Evolutionary conservation across 2,888 invertebrate genomes (phyloP).

Genomic region (Aphidius colemani): DNA sequence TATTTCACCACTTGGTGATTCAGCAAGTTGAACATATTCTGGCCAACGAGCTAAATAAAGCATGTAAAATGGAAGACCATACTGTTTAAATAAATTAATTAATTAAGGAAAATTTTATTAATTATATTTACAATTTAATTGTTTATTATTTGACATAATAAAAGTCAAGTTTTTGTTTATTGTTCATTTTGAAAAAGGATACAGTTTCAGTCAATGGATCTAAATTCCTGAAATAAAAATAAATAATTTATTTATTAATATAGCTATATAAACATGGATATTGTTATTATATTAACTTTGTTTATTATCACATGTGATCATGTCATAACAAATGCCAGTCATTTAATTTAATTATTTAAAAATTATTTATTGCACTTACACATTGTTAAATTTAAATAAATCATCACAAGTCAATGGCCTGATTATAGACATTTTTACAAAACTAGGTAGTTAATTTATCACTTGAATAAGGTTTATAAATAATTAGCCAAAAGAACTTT

Average conservation of each 20-base stretch:
- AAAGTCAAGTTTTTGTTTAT: slow-evolving; percentile 6
- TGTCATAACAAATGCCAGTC: too few relatives aligned
- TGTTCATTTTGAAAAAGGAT: slow-evolving; percentile 55
- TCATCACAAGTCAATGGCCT: slow-evolving; percentile 93
- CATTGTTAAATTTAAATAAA: slow-evolving; percentile 92
- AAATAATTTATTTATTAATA: slow-evolving; percentile 19
- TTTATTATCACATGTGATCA: neutral
- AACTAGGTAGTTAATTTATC: too few relatives aligned
- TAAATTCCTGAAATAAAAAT: slow-evolving; percentile 77
- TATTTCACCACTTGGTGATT: slow-evolving; percentile 93
- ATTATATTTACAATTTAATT: neutral
- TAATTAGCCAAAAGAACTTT: too few relatives aligned
- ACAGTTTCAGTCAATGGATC: slow-evolving; percentile 96
- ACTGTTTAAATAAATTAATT: slow-evolving; percentile 58
- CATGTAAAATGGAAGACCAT: slow-evolving; percentile 93
- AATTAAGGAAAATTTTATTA: slow-evolving; percentile 21
- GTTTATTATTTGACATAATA: neutral
- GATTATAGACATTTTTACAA: slow-evolving; percentile 79
- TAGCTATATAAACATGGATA: neutral
- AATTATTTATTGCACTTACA: slow-evolving; percentile 68
- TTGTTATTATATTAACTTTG: neutral
- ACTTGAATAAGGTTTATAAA: too few relatives aligned
- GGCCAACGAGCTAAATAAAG: slow-evolving; percentile 99
- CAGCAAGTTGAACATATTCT: slow-evolving; percentile 97
- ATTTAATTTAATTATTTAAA: too few relatives aligned